Percentiles rank a stretch among this genome's conserved stretches.
phyloP scores from a whole-genome alignment of 2,113 vertebrate species.

The Ellobius talpinus region DNA sequence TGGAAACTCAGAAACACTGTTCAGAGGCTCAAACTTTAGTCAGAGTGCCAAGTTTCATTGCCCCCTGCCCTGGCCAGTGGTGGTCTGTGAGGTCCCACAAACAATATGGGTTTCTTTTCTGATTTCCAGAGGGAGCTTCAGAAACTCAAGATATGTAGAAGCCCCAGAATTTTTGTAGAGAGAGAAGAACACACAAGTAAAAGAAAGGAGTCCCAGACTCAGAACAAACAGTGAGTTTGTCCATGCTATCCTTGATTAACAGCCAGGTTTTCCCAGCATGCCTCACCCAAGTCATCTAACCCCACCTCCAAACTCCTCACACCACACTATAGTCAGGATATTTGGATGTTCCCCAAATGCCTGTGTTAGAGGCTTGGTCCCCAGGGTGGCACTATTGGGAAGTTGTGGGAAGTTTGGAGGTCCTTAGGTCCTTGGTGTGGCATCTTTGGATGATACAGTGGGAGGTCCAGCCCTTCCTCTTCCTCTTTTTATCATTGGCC shows the following conservation, averaged over 20 bases:
- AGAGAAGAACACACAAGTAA: neutral
- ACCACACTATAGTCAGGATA: neutral
- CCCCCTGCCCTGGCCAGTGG: too few species aligned
- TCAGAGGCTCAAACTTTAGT: neutral
- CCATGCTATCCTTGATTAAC: neutral
- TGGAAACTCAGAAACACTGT: neutral
- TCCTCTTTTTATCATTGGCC: neutral
- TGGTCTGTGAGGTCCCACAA: rapidly evolving
- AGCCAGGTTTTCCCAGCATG: neutral
- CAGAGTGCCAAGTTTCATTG: too few species aligned
- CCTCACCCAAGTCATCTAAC: neutral
- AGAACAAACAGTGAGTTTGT: neutral
- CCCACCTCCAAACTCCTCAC: neutral
- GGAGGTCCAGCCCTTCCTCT: neutral
- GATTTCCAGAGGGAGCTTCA: neutral
- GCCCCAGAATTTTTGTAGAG: neutral
- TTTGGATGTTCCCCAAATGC: neutral
- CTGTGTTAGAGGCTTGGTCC: neutral
- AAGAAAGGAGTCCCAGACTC: rapidly evolving
- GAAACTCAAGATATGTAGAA: neutral
- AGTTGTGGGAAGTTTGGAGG: neutral
- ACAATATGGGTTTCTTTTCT: neutral
- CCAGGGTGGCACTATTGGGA: neutral
- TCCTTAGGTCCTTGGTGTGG: neutral
- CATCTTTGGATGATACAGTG: neutral